Conservation (phyloP, 2,797 vertebrate genomes). For the Platalea minor region DNA sequence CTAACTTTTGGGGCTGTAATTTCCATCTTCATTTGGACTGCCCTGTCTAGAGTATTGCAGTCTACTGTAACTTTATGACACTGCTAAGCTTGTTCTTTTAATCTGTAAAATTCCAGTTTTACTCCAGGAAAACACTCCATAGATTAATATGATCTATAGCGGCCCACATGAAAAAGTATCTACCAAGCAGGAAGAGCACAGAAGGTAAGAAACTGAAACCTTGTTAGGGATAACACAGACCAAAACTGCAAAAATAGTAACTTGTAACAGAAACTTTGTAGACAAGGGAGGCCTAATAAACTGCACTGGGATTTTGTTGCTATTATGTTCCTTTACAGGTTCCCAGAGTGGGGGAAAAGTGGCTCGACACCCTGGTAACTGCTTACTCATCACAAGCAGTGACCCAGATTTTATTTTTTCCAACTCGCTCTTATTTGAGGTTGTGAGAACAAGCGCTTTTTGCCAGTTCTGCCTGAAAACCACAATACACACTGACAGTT, state of each 20-base stretch:
- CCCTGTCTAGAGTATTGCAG: neutral
- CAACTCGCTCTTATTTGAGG: neutral
- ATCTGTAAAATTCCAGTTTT: neutral
- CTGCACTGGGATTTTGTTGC: conserved; percentile 33
- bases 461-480: conserved; percentile 16
- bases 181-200: neutral
- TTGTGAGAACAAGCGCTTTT: conserved; percentile 14
- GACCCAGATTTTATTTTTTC: conserved; percentile 48
- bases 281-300: conserved; percentile 7
- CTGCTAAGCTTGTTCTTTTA: neutral
- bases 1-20: neutral
- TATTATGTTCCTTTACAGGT: neutral
- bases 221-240: neutral
- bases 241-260: neutral
- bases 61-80: neutral
- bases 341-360: neutral
- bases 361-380: neutral
- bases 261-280: neutral
- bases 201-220: neutral
- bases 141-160: neutral
- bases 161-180: neutral
- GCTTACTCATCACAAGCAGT: conserved; percentile 48
- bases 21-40: neutral
- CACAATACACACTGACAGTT: neutral
- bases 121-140: neutral